Base-by-base conservation (phyloP, 2,113 vertebrate genomes). In the Eptesicus fuscus region DNA sequence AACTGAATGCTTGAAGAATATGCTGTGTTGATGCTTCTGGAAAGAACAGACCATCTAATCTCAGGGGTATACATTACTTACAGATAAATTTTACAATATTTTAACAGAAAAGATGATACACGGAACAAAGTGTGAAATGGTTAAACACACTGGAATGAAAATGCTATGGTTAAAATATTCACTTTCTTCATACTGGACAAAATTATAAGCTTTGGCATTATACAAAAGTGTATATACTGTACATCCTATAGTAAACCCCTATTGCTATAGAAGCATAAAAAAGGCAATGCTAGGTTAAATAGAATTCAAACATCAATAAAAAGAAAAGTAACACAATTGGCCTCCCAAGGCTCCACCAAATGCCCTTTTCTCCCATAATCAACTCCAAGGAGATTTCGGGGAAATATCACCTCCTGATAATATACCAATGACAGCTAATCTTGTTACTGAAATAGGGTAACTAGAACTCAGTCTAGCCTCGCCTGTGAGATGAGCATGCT, bases 401-500 rank as follows among this genome's bases (percentile, higher is more conserved):
- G 51, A 83, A 88, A 14, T 5, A 22, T 13, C 32, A 28, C n/a
- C 49, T 67, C 40, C 30, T 13, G 40, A 40, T 23, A 44, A 78
- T 7, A 74, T 18, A 16, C 25, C 44, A 77, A 44, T 49, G n/a
- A 90, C 9, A 90, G 49, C 17, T 69, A 63, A 91, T 70, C 32
- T 53, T 94, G 32, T 78, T 20, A 83, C 32, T 51, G 4, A 71
- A 70, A 59, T 3, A 91, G 23, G 53, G n/a, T 53, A 73, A 94
- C 76, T 79, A 88, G 83, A 93, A 94, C 59, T 94, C 89, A 91
- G 79, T 9, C 76, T 70, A 51, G 32, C 51, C 49, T 9, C n/a
- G 53, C 28, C 93, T 70, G 17, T 61, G 44, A 76, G 18, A 65
- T 28, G 28, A 84, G 59, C 42, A 85, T 1, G 20, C 12, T 14